Evolutionary conservation across 2,797 vertebrate species (phyloP).

Genomic region (Aeoliscus strigatus): DNA sequence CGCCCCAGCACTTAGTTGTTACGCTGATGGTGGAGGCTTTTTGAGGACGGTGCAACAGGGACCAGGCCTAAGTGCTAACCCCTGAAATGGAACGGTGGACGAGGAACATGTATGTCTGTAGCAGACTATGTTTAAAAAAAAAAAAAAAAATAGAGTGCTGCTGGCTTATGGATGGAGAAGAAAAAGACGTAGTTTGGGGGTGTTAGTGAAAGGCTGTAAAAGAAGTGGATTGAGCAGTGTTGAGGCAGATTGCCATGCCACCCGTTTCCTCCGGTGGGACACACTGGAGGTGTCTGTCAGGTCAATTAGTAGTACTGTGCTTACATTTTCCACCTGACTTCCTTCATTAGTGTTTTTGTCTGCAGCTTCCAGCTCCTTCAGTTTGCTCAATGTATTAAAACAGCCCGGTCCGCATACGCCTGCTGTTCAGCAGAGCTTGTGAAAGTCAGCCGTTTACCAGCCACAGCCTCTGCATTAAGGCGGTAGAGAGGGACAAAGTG

Average conservation of each 20-base stretch:
- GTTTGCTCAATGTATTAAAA: slow-evolving; percentile 21
- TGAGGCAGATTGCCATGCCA: slow-evolving; percentile 16
- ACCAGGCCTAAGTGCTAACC: slow-evolving; percentile 48
- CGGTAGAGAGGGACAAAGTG: no score
- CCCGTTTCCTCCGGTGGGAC: slow-evolving; percentile 42
- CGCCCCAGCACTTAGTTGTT: slow-evolving; percentile 44
- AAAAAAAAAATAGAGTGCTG: slow-evolving; percentile 34
- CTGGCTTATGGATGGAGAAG: slow-evolving; percentile 44
- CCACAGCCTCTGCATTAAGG: no score
- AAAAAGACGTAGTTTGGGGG: slow-evolving; percentile 5
- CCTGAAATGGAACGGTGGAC: slow-evolving; percentile 49
- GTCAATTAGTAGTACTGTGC: slow-evolving; percentile 68
- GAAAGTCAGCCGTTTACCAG: no score
- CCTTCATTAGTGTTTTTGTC: slow-evolving; percentile 60
- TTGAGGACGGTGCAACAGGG: slow-evolving; percentile 62
- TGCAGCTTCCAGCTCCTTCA: slow-evolving; percentile 27
- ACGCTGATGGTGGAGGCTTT: slow-evolving; percentile 55
- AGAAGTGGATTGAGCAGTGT: neutral
- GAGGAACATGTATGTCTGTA: slow-evolving; percentile 2
- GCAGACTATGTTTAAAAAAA: slow-evolving; percentile 30
- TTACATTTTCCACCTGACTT: slow-evolving; percentile 69
- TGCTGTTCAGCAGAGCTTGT: slow-evolving; percentile 6
- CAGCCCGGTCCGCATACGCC: slow-evolving; percentile 10
- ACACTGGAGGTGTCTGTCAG: slow-evolving; percentile 66
- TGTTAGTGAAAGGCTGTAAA: slow-evolving; percentile 23